phyloP scores from a whole-genome alignment of 2,888 invertebrate genomes.

The Mongoloraphidia duomilia region DNA sequence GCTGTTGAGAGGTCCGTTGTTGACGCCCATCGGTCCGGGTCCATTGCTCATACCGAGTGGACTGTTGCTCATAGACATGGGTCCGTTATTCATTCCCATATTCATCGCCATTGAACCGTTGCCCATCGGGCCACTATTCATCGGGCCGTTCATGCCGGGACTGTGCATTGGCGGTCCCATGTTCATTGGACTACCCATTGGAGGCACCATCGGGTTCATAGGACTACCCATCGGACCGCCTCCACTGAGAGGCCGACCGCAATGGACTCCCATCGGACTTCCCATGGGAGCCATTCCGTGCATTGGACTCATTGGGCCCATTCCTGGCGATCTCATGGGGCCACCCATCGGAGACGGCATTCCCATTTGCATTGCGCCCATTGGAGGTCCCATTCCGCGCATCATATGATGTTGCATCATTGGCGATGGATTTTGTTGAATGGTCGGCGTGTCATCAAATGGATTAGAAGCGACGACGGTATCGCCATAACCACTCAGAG shows the following conservation, averaged over 20 bases:
- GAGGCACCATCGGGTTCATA: conserved; percentile 44
- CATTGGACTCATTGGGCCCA: conserved; percentile 14
- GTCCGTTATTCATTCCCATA: conserved; percentile 19
- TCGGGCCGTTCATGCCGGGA: conserved; percentile 42
- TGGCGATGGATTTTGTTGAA: conserved; percentile 18
- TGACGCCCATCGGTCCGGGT: conserved; percentile 17
- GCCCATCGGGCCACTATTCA: conserved; percentile 44
- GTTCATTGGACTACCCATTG: conserved; percentile 40
- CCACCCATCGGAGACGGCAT: conserved; percentile 32
- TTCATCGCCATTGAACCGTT: conserved; percentile 39
- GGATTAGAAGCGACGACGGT: conserved; percentile 91
- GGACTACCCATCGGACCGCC: conserved; percentile 60
- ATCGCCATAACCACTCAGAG: conserved; percentile 78
- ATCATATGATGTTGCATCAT: conserved; percentile 23
- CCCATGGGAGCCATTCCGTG: conserved; percentile 52
- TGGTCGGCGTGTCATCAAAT: conserved; percentile 76
- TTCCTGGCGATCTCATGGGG: conserved; percentile 21
- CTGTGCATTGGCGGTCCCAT: conserved; percentile 68
- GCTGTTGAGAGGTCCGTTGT: conserved; percentile 14
- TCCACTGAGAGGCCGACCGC: conserved; percentile 21
- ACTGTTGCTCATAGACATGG: conserved; percentile 18
- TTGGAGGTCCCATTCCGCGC: conserved; percentile 25
- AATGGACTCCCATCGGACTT: conserved; percentile 46
- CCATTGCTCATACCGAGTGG: conserved; percentile 18
- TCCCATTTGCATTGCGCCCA: conserved; percentile 27